A percentile compares a stretch with the other conserved stretches of the same genome.
These are phyloP conservation scores for Rousettus leschenaultii DNA, from an alignment of 2,113 vertebrate genomes.

Conservation along the genomic window DNA sequence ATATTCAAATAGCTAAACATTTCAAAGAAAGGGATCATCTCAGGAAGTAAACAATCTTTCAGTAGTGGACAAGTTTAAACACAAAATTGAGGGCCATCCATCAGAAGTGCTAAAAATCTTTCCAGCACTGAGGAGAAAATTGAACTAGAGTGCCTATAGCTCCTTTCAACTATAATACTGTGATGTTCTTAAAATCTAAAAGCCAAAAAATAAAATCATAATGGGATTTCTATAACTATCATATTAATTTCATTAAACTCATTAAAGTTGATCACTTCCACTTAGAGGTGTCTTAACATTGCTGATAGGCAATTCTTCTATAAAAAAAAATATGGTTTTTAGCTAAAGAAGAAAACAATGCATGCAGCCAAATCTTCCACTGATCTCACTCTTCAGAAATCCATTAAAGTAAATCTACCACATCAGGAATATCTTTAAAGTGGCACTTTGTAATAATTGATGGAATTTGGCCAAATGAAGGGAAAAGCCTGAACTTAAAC, in stretches of 20 bases:
- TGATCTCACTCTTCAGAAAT: neutral
- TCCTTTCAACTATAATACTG: neutral
- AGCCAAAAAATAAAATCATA: neutral
- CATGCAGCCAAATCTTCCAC: neutral
- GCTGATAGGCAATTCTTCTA: neutral
- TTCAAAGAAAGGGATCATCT: neutral
- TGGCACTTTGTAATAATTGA: neutral
- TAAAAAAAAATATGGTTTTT: neutral
- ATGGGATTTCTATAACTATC: neutral
- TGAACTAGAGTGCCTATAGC: neutral
- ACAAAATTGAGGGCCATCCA: neutral
- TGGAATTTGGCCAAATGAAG: neutral
- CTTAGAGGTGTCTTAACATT: neutral
- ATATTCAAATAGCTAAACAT: neutral
- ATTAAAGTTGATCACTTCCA: neutral
- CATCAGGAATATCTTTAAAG: neutral
- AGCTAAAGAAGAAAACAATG: neutral
- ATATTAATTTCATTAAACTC: slow-evolving; percentile 13
- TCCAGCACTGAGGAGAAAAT: neutral
- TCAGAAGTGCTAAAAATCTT: neutral
- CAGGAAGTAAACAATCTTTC: neutral
- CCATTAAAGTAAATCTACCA: neutral
- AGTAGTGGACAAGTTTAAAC: neutral
- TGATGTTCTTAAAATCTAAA: slow-evolving; percentile 20
- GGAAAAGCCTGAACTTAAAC: neutral